A percentile compares a stretch with the other conserved stretches of the same genome.
Conservation (phyloP, 2,113 vertebrate genomes). For the Rissa tridactyla region DNA sequence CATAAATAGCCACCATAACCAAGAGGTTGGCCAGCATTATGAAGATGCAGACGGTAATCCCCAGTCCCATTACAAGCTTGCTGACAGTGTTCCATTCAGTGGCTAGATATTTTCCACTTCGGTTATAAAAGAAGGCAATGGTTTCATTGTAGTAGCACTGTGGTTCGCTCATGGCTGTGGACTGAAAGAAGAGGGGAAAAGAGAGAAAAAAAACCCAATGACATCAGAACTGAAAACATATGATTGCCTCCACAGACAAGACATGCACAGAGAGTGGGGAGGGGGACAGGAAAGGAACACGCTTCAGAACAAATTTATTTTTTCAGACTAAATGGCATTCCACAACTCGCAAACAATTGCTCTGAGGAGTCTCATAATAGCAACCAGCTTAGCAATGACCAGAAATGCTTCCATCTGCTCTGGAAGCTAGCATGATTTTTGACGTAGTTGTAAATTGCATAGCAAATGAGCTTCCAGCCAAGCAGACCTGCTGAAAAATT, state of each 20-base stretch:
- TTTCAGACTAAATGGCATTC: constrained; percentile 25
- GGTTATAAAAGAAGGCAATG: constrained; percentile 98
- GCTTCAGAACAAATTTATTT: not conserved
- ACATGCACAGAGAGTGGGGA: not conserved
- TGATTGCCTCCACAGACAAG: not conserved
- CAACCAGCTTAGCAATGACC: constrained; percentile 54
- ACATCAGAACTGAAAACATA: constrained; percentile 57
- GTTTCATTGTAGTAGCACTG: constrained; percentile 99
- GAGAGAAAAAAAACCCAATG: not conserved
- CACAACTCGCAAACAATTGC: constrained; percentile 17
- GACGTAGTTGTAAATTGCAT: not conserved
- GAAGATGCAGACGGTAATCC: constrained; percentile 98
- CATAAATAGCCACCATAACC: constrained; percentile 98
- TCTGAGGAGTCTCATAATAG: constrained; percentile 12
- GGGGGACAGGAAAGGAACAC: not conserved
- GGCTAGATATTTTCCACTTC: constrained; percentile 90
- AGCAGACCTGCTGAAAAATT: not conserved
- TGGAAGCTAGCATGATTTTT: not conserved
- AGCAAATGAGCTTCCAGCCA: not conserved
- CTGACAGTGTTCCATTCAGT: constrained; percentile 95
- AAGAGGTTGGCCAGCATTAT: constrained; percentile 99
- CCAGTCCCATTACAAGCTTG: constrained; percentile 96
- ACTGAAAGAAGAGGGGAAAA: constrained; percentile 51
- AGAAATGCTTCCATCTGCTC: not conserved
- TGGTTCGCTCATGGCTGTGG: constrained; percentile 82